Conservation (phyloP, 2,888 invertebrate genomes). For the Theretra japonica region DNA sequence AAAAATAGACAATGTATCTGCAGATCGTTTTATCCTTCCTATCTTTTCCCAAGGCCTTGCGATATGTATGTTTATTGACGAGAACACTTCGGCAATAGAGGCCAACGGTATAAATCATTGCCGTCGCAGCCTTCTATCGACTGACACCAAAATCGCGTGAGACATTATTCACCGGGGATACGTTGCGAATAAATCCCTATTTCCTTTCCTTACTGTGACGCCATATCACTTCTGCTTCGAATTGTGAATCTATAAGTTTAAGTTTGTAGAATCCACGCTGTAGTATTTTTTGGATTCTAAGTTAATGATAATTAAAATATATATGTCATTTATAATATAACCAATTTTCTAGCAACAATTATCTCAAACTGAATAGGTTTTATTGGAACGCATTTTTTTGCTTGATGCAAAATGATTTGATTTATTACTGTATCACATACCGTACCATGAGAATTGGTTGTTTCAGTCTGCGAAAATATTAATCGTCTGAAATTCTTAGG, state of each 20-base stretch:
- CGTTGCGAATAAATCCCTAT: conserved; percentile 54
- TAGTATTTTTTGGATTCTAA: too few relatives aligned
- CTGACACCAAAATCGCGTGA: conserved; percentile 61
- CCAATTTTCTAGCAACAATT: too few relatives aligned
- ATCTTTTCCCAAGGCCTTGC: background rate
- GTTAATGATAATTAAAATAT: too few relatives aligned
- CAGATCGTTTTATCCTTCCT: background rate
- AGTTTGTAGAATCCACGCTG: background rate
- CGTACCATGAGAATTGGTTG: too few relatives aligned
- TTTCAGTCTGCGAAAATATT: too few relatives aligned
- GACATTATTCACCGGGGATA: conserved; percentile 67
- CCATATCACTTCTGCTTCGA: conserved; percentile 44
- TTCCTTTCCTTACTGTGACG: conserved; percentile 54
- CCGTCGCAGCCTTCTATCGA: conserved; percentile 41
- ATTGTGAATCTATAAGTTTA: background rate
- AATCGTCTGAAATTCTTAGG: too few relatives aligned
- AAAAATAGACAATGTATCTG: conserved; percentile 12
- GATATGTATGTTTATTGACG: conserved; percentile 23
- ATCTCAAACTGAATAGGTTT: too few relatives aligned
- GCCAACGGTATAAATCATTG: conserved; percentile 52
- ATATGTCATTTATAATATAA: too few relatives aligned
- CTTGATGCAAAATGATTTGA: too few relatives aligned
- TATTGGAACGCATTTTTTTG: too few relatives aligned
- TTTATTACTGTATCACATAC: too few relatives aligned
- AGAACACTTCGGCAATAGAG: conserved; percentile 41